Conservation (phyloP, 2,113 vertebrate species). For the Perognathus longimembris region DNA sequence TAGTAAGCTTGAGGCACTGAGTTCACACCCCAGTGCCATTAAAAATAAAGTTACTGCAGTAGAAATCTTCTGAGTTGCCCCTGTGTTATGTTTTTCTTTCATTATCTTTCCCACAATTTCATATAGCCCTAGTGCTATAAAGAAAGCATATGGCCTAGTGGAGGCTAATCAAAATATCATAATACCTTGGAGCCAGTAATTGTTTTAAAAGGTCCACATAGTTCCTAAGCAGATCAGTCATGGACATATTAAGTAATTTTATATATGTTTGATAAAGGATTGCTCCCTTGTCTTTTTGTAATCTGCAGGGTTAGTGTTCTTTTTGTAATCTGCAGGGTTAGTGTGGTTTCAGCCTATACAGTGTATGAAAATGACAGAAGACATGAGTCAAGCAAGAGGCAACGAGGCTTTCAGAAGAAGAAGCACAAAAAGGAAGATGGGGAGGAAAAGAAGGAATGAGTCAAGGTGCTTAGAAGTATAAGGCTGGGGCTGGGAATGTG, state of each 20-base stretch:
- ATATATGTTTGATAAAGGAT: background rate
- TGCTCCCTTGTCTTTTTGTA: background rate
- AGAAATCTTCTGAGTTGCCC: background rate
- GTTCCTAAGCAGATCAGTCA: too few species aligned
- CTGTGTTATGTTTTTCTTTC: background rate
- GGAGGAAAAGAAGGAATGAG: background rate
- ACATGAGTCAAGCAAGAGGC: background rate
- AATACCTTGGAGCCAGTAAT: background rate
- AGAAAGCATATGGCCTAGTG: background rate
- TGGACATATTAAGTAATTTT: background rate
- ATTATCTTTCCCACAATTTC: background rate
- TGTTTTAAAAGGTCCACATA: background rate
- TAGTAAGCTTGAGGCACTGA: too few species aligned
- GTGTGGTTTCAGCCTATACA: background rate
- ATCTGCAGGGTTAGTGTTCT: too few species aligned
- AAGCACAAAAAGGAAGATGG: background rate
- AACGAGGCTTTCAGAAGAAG: background rate
- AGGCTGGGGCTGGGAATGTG: too few species aligned
- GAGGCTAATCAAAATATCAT: background rate
- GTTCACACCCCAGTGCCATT: too few species aligned
- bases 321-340: background rate
- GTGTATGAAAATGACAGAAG: background rate
- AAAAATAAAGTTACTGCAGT: background rate
- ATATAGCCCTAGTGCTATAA: background rate
- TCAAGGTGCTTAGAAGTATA: background rate